Percentiles rank a stretch among this genome's conserved stretches.
These are phyloP conservation scores for Melanotaenia duboulayi DNA, from an alignment of 2,113 vertebrate species.

Conservation along the genomic window DNA sequence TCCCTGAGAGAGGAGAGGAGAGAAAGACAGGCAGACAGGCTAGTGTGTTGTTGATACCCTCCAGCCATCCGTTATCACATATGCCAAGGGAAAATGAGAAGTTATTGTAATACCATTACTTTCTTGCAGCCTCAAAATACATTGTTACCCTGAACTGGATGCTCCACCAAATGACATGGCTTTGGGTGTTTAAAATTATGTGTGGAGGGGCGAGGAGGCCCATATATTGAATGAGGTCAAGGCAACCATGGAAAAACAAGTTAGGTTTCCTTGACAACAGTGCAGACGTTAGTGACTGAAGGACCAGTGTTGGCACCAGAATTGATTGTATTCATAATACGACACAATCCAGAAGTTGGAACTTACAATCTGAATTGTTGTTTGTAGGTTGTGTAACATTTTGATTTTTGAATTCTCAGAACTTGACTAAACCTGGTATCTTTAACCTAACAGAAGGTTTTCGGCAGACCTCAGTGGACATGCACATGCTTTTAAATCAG, in stretches of 20 bases:
- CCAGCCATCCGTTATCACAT: constrained; percentile 27
- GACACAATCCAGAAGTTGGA: neutral
- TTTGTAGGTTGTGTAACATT: neutral
- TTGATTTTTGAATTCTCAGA: constrained; percentile 25
- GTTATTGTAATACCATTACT: constrained; percentile 12
- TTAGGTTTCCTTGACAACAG: constrained; percentile 64
- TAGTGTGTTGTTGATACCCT: constrained; percentile 55
- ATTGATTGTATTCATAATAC: constrained; percentile 18
- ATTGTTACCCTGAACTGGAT: constrained; percentile 16
- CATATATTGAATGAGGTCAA: constrained; percentile 49
- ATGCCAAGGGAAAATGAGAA: constrained; percentile 45
- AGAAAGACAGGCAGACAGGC: constrained; percentile 37
- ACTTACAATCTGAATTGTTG: neutral
- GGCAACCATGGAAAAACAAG: constrained; percentile 40
- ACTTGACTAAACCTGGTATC: constrained; percentile 21
- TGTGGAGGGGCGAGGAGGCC: constrained; percentile 20
- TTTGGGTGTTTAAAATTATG: constrained; percentile 36
- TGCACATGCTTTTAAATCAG: constrained; percentile 68
- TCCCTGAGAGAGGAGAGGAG: constrained; percentile 41
- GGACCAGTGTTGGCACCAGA: constrained; percentile 20
- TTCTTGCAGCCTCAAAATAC: constrained; percentile 11
- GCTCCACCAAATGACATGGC: constrained; percentile 12
- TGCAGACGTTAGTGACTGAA: constrained; percentile 32
- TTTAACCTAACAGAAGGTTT: constrained; percentile 39
- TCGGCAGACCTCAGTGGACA: constrained; percentile 40